These are phyloP conservation scores for Pangasius krempfi DNA, from an alignment of 2,797 vertebrate genomes.

Conservation along the genomic window DNA sequence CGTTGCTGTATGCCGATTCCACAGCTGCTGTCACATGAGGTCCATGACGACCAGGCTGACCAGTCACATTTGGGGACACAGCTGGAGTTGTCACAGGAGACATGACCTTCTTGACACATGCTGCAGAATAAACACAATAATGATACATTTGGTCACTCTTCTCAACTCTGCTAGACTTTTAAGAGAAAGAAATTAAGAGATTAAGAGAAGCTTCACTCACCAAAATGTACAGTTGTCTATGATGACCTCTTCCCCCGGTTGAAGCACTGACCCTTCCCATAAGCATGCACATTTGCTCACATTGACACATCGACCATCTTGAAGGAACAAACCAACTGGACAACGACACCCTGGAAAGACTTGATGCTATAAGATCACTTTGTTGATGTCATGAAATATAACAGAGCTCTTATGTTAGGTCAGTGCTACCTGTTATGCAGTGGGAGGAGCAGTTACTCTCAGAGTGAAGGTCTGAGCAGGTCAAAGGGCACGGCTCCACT, in stretches of 20 bases:
- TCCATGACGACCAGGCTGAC: conserved; percentile 90
- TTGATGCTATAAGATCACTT: not conserved
- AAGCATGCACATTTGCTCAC: conserved; percentile 80
- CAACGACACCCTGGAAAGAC: conserved; percentile 81
- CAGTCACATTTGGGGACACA: conserved; percentile 80
- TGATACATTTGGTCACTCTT: not conserved
- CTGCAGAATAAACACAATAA: conserved; percentile 63
- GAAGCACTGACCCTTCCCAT: conserved; percentile 64
- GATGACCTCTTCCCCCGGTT: conserved; percentile 71
- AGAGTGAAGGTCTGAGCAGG: conserved; percentile 77
- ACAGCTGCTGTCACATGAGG: conserved; percentile 82
- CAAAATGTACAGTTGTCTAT: conserved; percentile 78
- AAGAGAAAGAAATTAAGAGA: not conserved
- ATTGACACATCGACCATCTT: conserved; percentile 77
- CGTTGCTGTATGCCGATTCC: conserved; percentile 80
- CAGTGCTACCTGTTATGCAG: conserved; percentile 76
- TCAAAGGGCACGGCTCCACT: conserved; percentile 75
- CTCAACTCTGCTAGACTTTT: not conserved
- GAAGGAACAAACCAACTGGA: conserved; percentile 75
- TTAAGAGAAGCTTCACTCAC: conserved; percentile 65
- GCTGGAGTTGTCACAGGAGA: conserved; percentile 72
- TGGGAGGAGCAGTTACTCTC: conserved; percentile 71
- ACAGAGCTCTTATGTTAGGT: not conserved
- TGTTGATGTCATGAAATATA: not conserved
- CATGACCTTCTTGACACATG: conserved; percentile 75